Conservation (phyloP, 1,140 invertebrate genomes). For the Probaryconus sp. region DNA sequence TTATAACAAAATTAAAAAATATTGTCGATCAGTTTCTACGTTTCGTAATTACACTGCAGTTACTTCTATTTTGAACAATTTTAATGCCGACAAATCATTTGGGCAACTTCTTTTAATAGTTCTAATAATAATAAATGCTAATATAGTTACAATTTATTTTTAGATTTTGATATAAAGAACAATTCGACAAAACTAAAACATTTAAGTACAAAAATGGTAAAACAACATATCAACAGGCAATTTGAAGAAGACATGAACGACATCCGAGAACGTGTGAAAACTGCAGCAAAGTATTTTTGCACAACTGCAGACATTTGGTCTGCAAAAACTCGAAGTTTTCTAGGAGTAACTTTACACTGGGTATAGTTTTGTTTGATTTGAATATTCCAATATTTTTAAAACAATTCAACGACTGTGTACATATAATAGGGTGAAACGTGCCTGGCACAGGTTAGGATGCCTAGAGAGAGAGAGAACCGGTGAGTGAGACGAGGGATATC, state of each 20-base stretch:
- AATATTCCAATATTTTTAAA: too few species aligned
- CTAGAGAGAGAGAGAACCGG: too few species aligned
- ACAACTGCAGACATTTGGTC: background rate
- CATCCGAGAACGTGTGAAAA: background rate
- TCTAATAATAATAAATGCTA: background rate
- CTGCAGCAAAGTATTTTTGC: background rate
- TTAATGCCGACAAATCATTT: too few species aligned
- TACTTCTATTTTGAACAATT: too few species aligned
- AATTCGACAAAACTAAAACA: slow-evolving; percentile 3
- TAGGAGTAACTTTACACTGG: slow-evolving; percentile 2
- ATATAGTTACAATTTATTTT: background rate
- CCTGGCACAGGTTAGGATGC: too few species aligned
- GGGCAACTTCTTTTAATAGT: too few species aligned
- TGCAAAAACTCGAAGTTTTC: background rate
- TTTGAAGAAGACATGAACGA: slow-evolving; percentile 4
- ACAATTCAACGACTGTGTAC: too few species aligned
- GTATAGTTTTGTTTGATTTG: slow-evolving; percentile 11
- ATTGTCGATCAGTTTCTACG: too few species aligned
- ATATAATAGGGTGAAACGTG: too few species aligned
- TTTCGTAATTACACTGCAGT: too few species aligned
- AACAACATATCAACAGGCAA: background rate
- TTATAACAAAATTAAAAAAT: too few species aligned
- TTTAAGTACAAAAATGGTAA: background rate
- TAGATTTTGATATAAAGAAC: background rate
- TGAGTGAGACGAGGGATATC: too few species aligned